These are phyloP conservation scores for Pipistrellus nathusii DNA, from an alignment of 2,797 vertebrate species.

Conservation along the genomic window DNA sequence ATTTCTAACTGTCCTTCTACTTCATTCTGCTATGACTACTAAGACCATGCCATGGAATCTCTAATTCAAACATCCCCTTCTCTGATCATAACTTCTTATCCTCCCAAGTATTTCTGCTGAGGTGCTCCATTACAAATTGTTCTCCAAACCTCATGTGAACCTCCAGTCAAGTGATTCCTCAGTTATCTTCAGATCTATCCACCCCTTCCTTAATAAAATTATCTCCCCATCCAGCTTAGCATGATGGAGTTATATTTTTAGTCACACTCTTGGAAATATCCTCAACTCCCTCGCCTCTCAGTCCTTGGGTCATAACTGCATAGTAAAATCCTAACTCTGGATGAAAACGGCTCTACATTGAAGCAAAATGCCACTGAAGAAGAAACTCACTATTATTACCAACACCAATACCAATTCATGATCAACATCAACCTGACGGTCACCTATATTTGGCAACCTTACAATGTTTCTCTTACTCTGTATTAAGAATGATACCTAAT, in stretches of 20 bases:
- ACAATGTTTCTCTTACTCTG: background rate
- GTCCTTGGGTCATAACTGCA: background rate
- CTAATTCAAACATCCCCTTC: background rate
- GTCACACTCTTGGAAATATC: background rate
- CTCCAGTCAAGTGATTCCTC: background rate
- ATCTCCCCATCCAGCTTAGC: background rate
- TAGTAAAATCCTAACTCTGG: constrained; percentile 19
- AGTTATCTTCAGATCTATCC: background rate
- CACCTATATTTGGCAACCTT: background rate
- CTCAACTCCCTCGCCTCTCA: background rate
- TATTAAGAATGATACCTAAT: background rate
- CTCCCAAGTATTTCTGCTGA: background rate
- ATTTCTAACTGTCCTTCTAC: background rate
- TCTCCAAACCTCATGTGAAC: background rate
- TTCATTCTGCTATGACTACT: background rate
- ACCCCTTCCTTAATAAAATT: constrained; percentile 24
- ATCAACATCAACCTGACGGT: background rate
- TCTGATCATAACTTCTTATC: constrained; percentile 8
- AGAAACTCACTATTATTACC: background rate
- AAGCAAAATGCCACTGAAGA: background rate
- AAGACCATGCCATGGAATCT: background rate
- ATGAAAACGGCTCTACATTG: background rate
- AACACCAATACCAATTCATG: background rate
- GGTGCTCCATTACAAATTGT: background rate
- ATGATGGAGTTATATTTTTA: background rate